These are phyloP conservation scores for Limnephilus auricula DNA, from an alignment of 2,888 invertebrate species.

Conservation along the genomic window DNA sequence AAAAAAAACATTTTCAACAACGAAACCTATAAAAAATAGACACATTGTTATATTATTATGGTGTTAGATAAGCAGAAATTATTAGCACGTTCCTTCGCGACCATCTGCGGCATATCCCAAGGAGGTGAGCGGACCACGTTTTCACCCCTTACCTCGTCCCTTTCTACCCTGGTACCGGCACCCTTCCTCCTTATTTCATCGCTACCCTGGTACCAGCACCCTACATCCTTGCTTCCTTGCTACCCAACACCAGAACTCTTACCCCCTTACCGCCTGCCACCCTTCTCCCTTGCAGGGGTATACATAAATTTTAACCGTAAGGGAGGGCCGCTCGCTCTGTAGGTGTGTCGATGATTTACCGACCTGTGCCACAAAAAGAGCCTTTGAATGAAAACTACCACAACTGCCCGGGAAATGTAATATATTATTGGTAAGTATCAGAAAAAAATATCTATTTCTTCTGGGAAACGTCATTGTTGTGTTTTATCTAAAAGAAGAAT, in stretches of 20 bases:
- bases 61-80: not conserved
- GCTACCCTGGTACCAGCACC: not conserved
- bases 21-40: not conserved
- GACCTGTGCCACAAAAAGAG: not conserved
- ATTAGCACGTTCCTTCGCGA: not conserved
- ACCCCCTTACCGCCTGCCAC: not conserved
- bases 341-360: conserved; percentile 47
- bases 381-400: not conserved
- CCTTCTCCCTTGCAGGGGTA: not conserved
- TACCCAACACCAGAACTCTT: not conserved
- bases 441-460: not conserved
- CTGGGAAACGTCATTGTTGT: not conserved
- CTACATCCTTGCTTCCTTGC: not conserved
- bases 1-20: not conserved
- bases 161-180: not conserved
- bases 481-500: not conserved
- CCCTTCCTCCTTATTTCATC: not conserved
- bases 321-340: conserved; percentile 24
- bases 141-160: not conserved
- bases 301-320: conserved; percentile 29
- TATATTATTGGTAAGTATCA: not conserved
- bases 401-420: not conserved
- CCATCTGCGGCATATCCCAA: conserved; percentile 2
- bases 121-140: not conserved
- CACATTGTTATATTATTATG: not conserved